Conservation (phyloP, 2,113 vertebrate genomes). For the Quiscalus mexicanus region DNA sequence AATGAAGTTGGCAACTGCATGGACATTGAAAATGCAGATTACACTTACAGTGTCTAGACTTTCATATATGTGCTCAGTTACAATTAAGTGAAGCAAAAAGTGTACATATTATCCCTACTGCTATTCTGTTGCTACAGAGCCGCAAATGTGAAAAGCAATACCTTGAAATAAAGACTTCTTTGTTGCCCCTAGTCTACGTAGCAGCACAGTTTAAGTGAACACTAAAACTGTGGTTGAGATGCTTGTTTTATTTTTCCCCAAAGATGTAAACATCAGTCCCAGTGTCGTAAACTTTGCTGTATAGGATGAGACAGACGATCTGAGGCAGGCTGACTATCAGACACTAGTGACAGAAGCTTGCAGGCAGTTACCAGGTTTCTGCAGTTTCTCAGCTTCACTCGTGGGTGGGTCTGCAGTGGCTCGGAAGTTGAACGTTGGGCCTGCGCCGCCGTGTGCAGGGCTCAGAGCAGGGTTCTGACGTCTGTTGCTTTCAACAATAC, state of each 20-base stretch:
- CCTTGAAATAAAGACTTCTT: constrained; percentile 77
- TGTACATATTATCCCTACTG: constrained; percentile 80
- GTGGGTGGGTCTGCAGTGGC: constrained; percentile 84
- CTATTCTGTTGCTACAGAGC: constrained; percentile 81
- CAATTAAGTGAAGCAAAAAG: constrained; percentile 81
- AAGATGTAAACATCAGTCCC: constrained; percentile 85
- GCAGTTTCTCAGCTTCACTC: constrained; percentile 92
- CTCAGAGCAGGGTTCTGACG: constrained; percentile 94
- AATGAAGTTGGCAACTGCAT: constrained; percentile 78
- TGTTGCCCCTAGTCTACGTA: constrained; percentile 78
- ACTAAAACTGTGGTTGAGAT: constrained; percentile 80
- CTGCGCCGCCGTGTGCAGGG: constrained; percentile 88
- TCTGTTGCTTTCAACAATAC: constrained; percentile 95
- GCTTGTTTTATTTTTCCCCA: constrained; percentile 63
- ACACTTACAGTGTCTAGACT: constrained; percentile 86
- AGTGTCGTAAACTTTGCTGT: constrained; percentile 80
- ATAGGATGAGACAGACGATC: constrained; percentile 68
- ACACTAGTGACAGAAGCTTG: constrained; percentile 98
- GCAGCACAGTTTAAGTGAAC: constrained; percentile 81
- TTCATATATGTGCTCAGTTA: constrained; percentile 82
- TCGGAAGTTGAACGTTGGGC: constrained; percentile 89
- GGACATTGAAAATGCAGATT: constrained; percentile 78
- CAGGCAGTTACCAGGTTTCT: constrained; percentile 96
- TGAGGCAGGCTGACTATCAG: constrained; percentile 82
- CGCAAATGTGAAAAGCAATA: constrained; percentile 81